Base-by-base conservation (phyloP, 1,140 invertebrate species). In the Thaumatotibia leucotreta region DNA sequence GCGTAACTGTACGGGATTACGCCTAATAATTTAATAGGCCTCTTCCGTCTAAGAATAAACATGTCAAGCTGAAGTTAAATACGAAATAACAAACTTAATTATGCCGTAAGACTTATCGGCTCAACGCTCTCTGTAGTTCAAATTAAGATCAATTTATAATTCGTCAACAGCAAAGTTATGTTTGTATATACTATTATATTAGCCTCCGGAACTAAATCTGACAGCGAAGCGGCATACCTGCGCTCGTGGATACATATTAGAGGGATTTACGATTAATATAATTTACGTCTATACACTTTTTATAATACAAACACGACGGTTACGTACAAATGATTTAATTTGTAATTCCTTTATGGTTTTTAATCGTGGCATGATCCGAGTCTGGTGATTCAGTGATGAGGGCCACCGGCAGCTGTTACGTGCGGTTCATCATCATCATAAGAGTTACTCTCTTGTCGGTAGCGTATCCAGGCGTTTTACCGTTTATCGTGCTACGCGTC, bases 1-100 rank as follows among this genome's bases (percentile, higher is more conserved):
- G 74, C 80, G 79, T 74, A 54, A 80, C 82, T 74, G 64, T 75
- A 69, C 71, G 72, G 82, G 83, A 86, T 88, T 88, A 88, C 72
- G 79, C 79, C 79, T 79, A 84, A 87, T 84, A 85, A 87, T 88
- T 88, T 89, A 89, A 89, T 87, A 88, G 84, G 83, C 80, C 80
- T 71, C 73, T 85, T 83, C 83, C 80, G 74, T 76, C 79, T 80
- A 82, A 89, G 84, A 89, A 89, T 88, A 89, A 89, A 89, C 84
- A 88, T 88, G 87, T 89, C 87, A 86, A 74, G 63, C 72, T 50
- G 69, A 79, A 76, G 78, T 84, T 86, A 84, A 89, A 83, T 83
- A 84, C 78, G 66, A 73, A 73, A 75, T 68, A 32, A 70, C 82
- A 63, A 78, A 74, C 4, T 71, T 76, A 76, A 1, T 64, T 65